These are phyloP conservation scores for Parapsyche elsis DNA, from an alignment of 1,140 invertebrate species.

Conservation along the genomic window DNA sequence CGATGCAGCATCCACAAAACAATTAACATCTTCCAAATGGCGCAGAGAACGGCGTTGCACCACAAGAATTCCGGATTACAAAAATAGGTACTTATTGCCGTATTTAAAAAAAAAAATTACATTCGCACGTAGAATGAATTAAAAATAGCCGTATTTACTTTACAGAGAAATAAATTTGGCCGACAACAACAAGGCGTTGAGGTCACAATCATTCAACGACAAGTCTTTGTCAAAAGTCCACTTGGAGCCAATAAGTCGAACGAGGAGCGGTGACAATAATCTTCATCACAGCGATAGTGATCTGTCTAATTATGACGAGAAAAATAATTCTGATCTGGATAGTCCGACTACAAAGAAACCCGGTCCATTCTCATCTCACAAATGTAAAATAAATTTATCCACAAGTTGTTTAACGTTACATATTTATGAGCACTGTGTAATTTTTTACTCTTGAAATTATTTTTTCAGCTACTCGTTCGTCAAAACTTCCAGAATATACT, in stretches of 20 bases:
- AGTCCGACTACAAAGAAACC: constrained; percentile 9
- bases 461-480: constrained; percentile 5
- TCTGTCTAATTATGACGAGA: constrained; percentile 61
- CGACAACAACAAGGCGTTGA: constrained; percentile 65
- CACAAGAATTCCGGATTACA: constrained; percentile 63
- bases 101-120: not conserved
- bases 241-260: constrained; percentile 52
- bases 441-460: not conserved
- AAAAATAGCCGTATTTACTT: not conserved
- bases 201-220: constrained; percentile 66
- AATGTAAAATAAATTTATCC: constrained; percentile 31
- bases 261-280: constrained; percentile 60
- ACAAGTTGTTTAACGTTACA: constrained; percentile 15
- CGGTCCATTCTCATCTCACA: constrained; percentile 42
- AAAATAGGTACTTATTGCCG: constrained; percentile 59
- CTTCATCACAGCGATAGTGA: constrained; percentile 66
- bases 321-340: constrained; percentile 47
- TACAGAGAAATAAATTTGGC: constrained; percentile 60
- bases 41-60: constrained; percentile 70
- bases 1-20: constrained; percentile 65
- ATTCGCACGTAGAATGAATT: not conserved
- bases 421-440: not conserved
- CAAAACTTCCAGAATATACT: constrained; percentile 37
- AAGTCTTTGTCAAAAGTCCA: constrained; percentile 41
- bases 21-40: constrained; percentile 73